Conservation (phyloP, 2,888 invertebrate species). For the Hydrotaea diabolus region DNA sequence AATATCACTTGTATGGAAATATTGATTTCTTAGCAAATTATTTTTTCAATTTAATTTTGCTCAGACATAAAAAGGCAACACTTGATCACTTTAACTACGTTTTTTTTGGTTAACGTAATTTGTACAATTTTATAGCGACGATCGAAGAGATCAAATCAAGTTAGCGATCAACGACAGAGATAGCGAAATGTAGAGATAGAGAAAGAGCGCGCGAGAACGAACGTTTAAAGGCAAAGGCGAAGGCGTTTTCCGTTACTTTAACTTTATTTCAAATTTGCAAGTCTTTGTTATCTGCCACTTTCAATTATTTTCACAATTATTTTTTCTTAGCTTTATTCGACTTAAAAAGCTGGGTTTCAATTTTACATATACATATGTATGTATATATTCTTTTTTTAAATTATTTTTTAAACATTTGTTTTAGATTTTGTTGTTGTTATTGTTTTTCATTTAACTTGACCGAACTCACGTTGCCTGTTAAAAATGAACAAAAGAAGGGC, state of each 20-base stretch:
- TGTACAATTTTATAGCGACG: slow-evolving; percentile 23
- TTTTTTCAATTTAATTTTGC: slow-evolving; percentile 16
- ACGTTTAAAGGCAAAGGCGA: slow-evolving; percentile 54
- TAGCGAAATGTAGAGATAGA: not conserved
- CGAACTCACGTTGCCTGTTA: slow-evolving; percentile 11
- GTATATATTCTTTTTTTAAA: no score
- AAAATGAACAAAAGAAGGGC: slow-evolving; percentile 17
- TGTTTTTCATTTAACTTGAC: not conserved
- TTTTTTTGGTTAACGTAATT: slow-evolving; percentile 14
- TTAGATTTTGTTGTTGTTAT: not conserved
- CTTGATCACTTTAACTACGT: slow-evolving; percentile 56
- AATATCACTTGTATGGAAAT: not conserved
- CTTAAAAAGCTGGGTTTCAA: not conserved
- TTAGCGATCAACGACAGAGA: no score
- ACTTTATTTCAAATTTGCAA: not conserved
- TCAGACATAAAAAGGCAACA: slow-evolving; percentile 57
- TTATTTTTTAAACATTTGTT: no score
- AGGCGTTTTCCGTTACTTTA: slow-evolving; percentile 45
- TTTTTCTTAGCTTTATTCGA: not conserved
- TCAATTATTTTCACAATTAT: not conserved
- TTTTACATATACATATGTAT: not conserved
- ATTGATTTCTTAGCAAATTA: not conserved
- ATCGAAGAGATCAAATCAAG: not conserved
- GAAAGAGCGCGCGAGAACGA: slow-evolving; percentile 8
- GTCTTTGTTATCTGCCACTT: not conserved